Evolutionary conservation across 2,888 invertebrate species (phyloP).

Genomic region (Teinopalpus imperialis): DNA sequence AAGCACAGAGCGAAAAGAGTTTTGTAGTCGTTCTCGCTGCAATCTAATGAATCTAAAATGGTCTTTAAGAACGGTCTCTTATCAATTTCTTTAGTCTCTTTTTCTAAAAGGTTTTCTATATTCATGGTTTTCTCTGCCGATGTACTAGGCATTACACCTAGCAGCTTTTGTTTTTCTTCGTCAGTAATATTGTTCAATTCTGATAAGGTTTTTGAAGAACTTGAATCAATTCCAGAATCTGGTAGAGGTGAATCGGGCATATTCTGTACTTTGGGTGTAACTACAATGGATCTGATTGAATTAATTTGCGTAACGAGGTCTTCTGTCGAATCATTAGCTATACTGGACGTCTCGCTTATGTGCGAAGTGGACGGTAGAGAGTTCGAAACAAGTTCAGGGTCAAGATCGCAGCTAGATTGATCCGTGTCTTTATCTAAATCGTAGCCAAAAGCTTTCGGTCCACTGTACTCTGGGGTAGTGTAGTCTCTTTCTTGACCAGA

Average conservation of each 20-base stretch:
- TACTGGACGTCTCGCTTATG: constrained; percentile 72
- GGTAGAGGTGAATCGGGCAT: constrained; percentile 77
- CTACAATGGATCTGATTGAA: constrained; percentile 39
- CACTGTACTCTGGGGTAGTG: constrained; percentile 68
- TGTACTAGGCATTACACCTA: constrained; percentile 46
- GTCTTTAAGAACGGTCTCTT: constrained; percentile 94
- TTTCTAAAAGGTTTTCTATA: constrained; percentile 58
- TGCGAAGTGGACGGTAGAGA: constrained; percentile 79
- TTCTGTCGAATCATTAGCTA: constrained; percentile 74
- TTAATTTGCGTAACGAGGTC: constrained; percentile 70
- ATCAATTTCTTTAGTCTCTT: constrained; percentile 67
- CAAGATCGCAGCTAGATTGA: constrained; percentile 75
- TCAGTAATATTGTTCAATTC: constrained; percentile 92
- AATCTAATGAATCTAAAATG: constrained; percentile 92
- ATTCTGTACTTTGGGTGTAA: constrained; percentile 48
- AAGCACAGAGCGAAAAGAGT: constrained; percentile 95
- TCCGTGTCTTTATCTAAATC: constrained; percentile 57
- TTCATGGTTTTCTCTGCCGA: constrained; percentile 44
- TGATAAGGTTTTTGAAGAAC: constrained; percentile 57
- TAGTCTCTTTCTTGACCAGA: constrained; percentile 69
- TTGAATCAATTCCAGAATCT: constrained; percentile 69
- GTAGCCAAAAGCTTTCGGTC: constrained; percentile 60
- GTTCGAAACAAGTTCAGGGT: constrained; percentile 73
- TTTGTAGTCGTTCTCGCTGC: constrained; percentile 96
- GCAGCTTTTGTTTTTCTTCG: constrained; percentile 92